Base-by-base conservation (phyloP, 1,140 invertebrate genomes). In the Cydia strobilella region DNA sequence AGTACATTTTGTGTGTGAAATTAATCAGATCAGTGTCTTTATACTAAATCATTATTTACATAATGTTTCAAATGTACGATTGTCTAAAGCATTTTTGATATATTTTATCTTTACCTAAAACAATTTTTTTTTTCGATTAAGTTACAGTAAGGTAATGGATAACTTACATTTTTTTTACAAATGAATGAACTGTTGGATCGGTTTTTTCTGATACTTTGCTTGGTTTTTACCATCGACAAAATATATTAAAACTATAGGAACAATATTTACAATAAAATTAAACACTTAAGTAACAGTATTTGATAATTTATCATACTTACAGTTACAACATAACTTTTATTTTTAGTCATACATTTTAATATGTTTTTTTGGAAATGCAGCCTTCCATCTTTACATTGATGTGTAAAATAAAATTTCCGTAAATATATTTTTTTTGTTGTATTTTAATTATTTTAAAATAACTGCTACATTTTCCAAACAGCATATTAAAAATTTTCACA, bases 301-400 rank as follows among this genome's bases (percentile, higher is more conserved):
- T 72, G 71, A 72, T 72, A 72, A 72, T 72, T 72, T 72, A 72
- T 72, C 71, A 72, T 72, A 72, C 71, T 48, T 27, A 72, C 15
- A 72, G 71, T 72, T 51, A 72, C 42, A 23, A 23, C 51, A 72
- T 72, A 72, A 45, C 71, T 72, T 74, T 74, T 77, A 75, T 59
- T 69, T 59, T 25, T 65, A 51, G 72, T 69, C 71, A 75, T 31
- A 13, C 54, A 75, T 72, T 75, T 66, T 51, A 74, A 74, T 65
- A 74, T 65, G 54, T 31, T 51, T 20, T 31, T 20, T 69, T 75
- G 63, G 20, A 75, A 48, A 72, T 59, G 54, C 2, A 59, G 54
- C 54, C 1, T 23, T 1, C 10, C 54, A 23, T 23, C 18, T 23
- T 59, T 23, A 15, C 1, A 12, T 59, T 23, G n/a, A 10, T 59